A percentile compares a stretch with the other conserved stretches of the same genome.
These are phyloP conservation scores for Plecotus auritus DNA, from an alignment of 2,113 vertebrate species.

Conservation along the genomic window DNA sequence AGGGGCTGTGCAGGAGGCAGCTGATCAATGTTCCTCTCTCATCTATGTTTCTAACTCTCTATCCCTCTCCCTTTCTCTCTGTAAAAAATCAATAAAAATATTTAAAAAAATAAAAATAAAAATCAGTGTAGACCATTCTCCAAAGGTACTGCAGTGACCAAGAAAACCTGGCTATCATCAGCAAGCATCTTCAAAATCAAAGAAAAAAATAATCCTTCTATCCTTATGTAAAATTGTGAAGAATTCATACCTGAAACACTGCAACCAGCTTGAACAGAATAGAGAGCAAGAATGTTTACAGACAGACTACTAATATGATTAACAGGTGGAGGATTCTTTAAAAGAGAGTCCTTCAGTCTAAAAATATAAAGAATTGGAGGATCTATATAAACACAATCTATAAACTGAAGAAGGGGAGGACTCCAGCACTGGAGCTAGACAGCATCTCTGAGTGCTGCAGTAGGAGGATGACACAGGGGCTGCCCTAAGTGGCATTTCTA, in stretches of 20 bases:
- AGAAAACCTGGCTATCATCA: neutral
- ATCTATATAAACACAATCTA: neutral
- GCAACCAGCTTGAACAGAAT: neutral
- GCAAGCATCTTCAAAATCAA: conserved; percentile 9
- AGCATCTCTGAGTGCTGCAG: neutral
- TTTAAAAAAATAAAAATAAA: neutral
- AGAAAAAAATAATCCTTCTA: neutral
- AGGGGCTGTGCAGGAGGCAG: too few relatives aligned
- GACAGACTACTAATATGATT: neutral
- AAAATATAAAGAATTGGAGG: neutral
- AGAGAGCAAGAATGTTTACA: conserved; percentile 2
- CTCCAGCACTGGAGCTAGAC: neutral
- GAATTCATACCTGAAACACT: neutral
- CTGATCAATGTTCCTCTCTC: too few relatives aligned
- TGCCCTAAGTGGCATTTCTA: neutral
- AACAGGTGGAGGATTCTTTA: neutral
- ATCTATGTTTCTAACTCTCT: too few relatives aligned
- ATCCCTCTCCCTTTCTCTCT: too few relatives aligned
- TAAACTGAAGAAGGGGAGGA: neutral
- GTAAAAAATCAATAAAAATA: too few relatives aligned
- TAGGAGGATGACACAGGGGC: neutral
- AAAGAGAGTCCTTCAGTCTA: neutral
- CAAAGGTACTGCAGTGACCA: neutral
- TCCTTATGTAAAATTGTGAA: neutral
- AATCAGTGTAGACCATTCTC: neutral